Evolutionary conservation across 2,797 vertebrate genomes (phyloP).

Genomic region (Gymnothorax javanicus): DNA sequence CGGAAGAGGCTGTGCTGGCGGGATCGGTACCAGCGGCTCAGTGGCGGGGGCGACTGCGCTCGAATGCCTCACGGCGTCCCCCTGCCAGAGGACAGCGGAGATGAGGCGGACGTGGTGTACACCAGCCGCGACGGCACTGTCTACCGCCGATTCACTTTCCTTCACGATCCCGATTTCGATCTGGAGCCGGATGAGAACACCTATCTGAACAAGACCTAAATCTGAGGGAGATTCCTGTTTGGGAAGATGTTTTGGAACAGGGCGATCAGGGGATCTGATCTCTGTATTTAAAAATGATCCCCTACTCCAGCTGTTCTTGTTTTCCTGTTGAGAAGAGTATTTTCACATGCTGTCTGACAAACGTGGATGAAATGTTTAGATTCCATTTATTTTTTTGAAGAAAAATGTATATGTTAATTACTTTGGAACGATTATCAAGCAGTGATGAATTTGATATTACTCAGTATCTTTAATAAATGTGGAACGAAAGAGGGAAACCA

Average conservation of each 20-base stretch:
- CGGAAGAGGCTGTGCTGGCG: conserved; percentile 76
- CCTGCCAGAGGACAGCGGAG: conserved; percentile 67
- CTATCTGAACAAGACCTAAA: conserved; percentile 47
- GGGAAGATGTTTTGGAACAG: not conserved
- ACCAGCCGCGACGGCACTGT: conserved; percentile 71
- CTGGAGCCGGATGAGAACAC: conserved; percentile 57
- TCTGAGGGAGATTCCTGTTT: not conserved
- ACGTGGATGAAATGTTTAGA: not conserved
- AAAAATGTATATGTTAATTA: not conserved
- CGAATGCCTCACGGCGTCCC: conserved; percentile 71
- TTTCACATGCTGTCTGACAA: not conserved
- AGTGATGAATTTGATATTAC: not conserved
- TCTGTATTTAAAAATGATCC: not conserved
- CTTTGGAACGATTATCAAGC: not conserved
- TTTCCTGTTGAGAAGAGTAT: not conserved
- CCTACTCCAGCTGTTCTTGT: not conserved
- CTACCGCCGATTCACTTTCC: conserved; percentile 67
- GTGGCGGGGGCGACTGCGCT: conserved; percentile 55
- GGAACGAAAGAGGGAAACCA: not conserved
- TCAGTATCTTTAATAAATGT: not conserved
- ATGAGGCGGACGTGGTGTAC: conserved; percentile 80
- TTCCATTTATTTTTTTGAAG: not conserved
- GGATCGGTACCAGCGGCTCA: conserved; percentile 72
- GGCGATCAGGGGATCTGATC: not conserved
- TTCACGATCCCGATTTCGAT: conserved; percentile 61